These are phyloP conservation scores for Mesembrinibis cayennensis DNA, from an alignment of 2,113 vertebrate genomes.

Conservation along the genomic window DNA sequence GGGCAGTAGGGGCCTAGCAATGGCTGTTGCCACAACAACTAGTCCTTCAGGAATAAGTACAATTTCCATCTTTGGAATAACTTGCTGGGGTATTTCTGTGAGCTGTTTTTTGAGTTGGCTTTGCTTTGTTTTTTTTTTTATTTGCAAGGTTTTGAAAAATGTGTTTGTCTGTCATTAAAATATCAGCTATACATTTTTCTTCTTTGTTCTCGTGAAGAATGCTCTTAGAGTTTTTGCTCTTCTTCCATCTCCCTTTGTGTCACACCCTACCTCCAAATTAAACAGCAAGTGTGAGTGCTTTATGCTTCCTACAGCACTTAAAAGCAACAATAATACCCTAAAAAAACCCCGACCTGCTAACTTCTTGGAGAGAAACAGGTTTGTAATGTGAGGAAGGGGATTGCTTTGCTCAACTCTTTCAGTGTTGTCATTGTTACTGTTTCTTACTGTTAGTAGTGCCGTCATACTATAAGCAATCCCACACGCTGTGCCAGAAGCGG, in stretches of 20 bases:
- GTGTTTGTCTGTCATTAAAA: not conserved
- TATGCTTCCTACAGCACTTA: not conserved
- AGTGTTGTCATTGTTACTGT: not conserved
- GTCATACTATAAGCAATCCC: not conserved
- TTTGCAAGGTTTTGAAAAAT: not conserved
- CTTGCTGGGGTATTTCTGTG: not conserved
- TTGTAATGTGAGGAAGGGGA: not conserved
- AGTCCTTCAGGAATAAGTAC: not conserved
- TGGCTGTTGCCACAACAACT: not conserved
- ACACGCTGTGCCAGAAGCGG: not conserved
- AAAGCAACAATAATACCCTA: not conserved
- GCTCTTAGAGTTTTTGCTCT: not conserved
- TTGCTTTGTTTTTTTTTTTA: not conserved
- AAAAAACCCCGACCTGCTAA: accelerated
- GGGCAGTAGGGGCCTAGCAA: not conserved
- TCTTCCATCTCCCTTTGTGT: not conserved
- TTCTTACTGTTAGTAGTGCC: not conserved
- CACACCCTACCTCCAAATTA: not conserved
- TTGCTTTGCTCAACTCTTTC: not conserved
- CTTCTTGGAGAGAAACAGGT: not conserved
- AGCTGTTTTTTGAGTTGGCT: not conserved
- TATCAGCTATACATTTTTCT: not conserved
- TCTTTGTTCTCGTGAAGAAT: not conserved
- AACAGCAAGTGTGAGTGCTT: not conserved
- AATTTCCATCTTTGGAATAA: not conserved